Conservation (phyloP, 2,888 invertebrate species). For the Hemistola chrysoprasaria region DNA sequence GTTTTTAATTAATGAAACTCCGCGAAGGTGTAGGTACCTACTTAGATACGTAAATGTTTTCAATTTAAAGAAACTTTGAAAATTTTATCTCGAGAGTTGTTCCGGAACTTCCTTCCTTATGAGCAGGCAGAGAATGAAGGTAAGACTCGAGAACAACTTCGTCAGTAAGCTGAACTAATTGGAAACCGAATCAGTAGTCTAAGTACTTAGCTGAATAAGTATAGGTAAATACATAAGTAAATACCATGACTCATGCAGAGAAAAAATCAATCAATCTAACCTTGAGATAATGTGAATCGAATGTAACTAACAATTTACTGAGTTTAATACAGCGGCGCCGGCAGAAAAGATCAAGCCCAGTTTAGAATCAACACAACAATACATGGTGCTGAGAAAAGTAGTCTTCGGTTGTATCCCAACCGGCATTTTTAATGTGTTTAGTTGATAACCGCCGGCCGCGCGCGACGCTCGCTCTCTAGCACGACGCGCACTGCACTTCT, state of each 20-base stretch:
- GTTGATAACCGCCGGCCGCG: constrained; percentile 70
- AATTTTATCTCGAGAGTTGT: constrained; percentile 2
- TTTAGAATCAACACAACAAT: constrained; percentile 37
- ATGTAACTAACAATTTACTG: constrained; percentile 5
- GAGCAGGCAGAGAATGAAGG: background rate
- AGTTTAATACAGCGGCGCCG: constrained; percentile 1
- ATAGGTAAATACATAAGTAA: background rate
- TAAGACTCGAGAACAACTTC: background rate
- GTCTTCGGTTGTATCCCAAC: constrained; percentile 46
- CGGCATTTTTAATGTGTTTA: constrained; percentile 70
- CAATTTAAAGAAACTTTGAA: constrained; percentile 5
- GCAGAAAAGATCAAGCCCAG: background rate
- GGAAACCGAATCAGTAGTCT: background rate
- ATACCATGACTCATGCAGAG: constrained; percentile 13
- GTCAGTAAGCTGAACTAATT: constrained; percentile 3
- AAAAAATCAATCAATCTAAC: constrained; percentile 32
- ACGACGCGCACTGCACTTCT: constrained; percentile 39
- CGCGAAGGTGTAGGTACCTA: too few species aligned
- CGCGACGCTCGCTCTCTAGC: constrained; percentile 58
- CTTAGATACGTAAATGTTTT: background rate
- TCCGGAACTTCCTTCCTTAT: constrained; percentile 7
- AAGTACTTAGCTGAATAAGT: constrained; percentile 1
- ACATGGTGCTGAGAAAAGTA: constrained; percentile 42
- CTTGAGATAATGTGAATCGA: constrained; percentile 38
- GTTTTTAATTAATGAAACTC: too few species aligned